Conservation (phyloP, 2,888 invertebrate species). For the Rhodophaea formosa region DNA sequence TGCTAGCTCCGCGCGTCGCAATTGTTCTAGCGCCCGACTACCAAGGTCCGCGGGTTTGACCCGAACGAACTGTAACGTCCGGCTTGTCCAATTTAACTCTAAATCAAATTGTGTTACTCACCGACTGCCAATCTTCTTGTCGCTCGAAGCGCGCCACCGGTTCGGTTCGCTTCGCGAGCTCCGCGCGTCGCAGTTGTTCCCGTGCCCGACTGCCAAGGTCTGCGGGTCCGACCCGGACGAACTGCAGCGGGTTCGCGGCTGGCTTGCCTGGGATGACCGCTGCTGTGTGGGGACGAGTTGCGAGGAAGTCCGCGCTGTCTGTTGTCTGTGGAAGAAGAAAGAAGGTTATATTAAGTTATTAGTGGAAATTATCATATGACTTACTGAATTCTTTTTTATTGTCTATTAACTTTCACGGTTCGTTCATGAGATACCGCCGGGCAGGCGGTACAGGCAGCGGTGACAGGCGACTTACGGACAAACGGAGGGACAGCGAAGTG, state of each 20-base stretch:
- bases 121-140: constrained; percentile 95
- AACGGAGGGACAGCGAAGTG: too few relatives aligned
- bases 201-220: constrained; percentile 91
- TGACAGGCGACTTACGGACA: too few relatives aligned
- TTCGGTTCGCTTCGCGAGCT: constrained; percentile 91
- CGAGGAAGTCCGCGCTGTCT: constrained; percentile 77
- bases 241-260: constrained; percentile 92
- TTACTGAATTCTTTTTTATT: too few relatives aligned
- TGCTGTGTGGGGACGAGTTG: constrained; percentile 77
- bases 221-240: constrained; percentile 93
- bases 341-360: too few relatives aligned
- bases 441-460: too few relatives aligned
- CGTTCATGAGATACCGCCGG: too few relatives aligned
- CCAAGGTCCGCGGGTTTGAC: constrained; percentile 93
- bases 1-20: constrained; percentile 91
- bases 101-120: constrained; percentile 66
- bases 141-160: constrained; percentile 90
- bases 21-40: constrained; percentile 91
- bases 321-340: constrained; percentile 55
- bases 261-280: constrained; percentile 90
- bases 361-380: too few relatives aligned
- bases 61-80: constrained; percentile 93
- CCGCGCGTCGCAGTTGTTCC: constrained; percentile 91
- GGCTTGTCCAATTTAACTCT: too few relatives aligned
- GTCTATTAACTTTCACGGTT: too few relatives aligned